phyloP scores from a whole-genome alignment of 2,888 invertebrate genomes.

The Monoplex corrugatus region DNA sequence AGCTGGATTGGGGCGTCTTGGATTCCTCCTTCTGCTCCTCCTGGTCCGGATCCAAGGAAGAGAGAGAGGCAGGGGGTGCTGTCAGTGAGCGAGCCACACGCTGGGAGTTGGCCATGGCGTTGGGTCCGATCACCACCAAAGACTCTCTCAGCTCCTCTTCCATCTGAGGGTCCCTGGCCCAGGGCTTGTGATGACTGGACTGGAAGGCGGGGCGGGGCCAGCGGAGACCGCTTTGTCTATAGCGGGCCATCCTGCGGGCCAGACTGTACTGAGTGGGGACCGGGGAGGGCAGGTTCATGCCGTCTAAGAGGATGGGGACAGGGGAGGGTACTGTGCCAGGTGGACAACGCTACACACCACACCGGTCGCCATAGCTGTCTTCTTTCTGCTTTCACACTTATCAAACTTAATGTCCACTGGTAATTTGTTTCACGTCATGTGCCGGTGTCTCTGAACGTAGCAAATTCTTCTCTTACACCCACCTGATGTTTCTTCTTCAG shows the following conservation, averaged over 20 bases:
- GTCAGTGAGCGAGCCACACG: conserved; percentile 35
- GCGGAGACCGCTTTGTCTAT: conserved; percentile 32
- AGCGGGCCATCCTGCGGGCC: conserved; percentile 15
- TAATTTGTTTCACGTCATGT: too few species aligned
- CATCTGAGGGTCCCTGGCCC: conserved; percentile 42
- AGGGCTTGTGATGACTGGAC: conserved; percentile 38
- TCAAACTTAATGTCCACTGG: too few species aligned
- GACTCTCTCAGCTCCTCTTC: conserved; percentile 48
- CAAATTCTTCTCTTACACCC: too few species aligned
- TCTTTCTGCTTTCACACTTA: too few species aligned
- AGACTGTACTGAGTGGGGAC: background rate
- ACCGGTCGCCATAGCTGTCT: conserved; percentile 25
- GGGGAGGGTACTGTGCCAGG: conserved; percentile 26
- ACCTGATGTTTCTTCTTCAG: too few species aligned
- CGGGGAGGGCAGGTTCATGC: conserved; percentile 29
- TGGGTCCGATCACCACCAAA: conserved; percentile 48
- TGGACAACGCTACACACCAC: conserved; percentile 36
- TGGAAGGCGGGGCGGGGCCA: conserved; percentile 48
- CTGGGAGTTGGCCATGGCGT: background rate
- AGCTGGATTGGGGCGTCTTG: conserved; percentile 45
- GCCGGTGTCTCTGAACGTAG: too few species aligned
- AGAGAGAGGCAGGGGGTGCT: conserved; percentile 32
- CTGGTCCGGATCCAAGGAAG: background rate
- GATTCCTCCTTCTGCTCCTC: conserved; percentile 1
- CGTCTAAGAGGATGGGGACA: background rate